Conservation (phyloP, 1,140 invertebrate species). For the Temnothorax curvispinosus region DNA sequence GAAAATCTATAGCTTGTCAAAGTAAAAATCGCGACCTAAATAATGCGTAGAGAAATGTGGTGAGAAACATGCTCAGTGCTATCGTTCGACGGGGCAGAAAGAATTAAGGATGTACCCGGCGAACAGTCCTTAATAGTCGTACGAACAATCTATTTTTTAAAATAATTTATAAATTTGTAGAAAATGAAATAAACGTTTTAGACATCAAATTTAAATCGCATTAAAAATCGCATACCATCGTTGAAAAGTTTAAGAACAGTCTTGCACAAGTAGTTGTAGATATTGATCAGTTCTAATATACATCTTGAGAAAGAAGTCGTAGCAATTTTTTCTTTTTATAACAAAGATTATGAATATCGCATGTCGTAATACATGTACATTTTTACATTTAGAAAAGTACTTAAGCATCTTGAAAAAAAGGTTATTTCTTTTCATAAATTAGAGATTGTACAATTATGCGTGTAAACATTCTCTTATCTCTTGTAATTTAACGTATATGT, state of each 20-base stretch:
- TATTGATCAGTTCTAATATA: slow-evolving; percentile 9
- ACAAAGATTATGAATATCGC: neutral
- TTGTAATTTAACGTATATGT: neutral
- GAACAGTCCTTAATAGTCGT: too few relatives aligned
- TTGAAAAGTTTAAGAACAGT: too few relatives aligned
- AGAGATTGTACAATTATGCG: neutral
- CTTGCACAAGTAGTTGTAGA: neutral
- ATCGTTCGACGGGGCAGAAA: neutral
- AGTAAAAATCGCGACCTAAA: slow-evolving; percentile 21
- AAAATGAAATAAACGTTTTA: too few relatives aligned
- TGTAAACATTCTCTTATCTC: neutral
- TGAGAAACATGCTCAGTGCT: neutral
- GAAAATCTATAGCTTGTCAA: neutral
- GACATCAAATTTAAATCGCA: too few relatives aligned
- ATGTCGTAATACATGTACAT: neutral
- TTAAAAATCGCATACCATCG: too few relatives aligned
- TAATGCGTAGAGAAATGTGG: neutral
- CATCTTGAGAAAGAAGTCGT: neutral
- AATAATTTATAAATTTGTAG: too few relatives aligned
- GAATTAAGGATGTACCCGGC: too few relatives aligned
- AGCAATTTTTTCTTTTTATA: neutral
- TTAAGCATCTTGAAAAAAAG: neutral
- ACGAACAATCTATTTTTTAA: too few relatives aligned
- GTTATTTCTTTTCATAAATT: neutral
- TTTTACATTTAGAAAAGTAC: neutral